These are phyloP conservation scores for Grammomys dolichurus DNA, from an alignment of 2,113 vertebrate genomes.

Conservation along the genomic window DNA sequence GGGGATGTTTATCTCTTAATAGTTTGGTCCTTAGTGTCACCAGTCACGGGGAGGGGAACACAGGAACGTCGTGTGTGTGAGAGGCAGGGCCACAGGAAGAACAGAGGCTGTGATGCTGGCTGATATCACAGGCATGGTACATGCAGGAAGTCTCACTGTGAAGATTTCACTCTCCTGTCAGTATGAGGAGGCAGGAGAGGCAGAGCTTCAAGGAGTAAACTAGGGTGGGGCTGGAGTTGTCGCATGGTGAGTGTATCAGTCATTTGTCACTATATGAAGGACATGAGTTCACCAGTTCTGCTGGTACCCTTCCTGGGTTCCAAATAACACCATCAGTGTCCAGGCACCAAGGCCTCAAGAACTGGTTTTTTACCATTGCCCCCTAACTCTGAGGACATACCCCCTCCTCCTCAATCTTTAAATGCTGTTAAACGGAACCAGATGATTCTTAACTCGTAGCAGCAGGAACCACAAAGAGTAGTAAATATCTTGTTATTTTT, in stretches of 20 bases:
- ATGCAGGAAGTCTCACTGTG: not conserved
- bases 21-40: not conserved
- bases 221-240: no score
- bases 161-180: not conserved
- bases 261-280: not conserved
- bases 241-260: not conserved
- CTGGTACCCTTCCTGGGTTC: no score
- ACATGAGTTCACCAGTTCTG: not conserved
- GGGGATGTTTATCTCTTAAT: not conserved
- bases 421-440: not conserved
- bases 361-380: rapidly evolving
- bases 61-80: no score
- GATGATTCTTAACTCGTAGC: not conserved
- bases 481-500: not conserved
- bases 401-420: not conserved
- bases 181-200: no score
- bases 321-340: not conserved
- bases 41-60: no score
- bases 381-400: not conserved
- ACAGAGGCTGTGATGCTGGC: rapidly evolving
- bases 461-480: not conserved
- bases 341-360: not conserved
- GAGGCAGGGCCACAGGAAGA: no score
- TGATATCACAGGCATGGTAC: rapidly evolving
- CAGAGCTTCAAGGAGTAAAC: no score